Evolutionary conservation across 1,140 invertebrate genomes (phyloP).

Genomic region (Anoplophora glabripennis): DNA sequence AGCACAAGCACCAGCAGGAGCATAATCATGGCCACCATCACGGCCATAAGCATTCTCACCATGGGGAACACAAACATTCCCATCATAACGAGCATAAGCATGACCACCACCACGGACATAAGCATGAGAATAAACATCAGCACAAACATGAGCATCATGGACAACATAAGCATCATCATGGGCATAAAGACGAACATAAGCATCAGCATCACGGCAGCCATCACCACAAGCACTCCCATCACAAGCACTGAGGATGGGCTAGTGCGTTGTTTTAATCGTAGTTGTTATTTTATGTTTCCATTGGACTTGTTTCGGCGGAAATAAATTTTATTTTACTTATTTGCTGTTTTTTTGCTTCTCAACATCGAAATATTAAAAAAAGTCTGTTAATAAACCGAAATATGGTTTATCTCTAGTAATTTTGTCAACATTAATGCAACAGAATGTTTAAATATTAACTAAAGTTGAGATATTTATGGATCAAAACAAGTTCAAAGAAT

Average conservation of each 20-base stretch:
- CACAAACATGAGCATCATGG: slow-evolving; percentile 17
- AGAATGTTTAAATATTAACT: no score
- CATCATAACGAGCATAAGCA: slow-evolving; percentile 28
- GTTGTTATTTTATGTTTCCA: no score
- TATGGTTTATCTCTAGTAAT: no score
- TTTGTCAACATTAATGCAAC: no score
- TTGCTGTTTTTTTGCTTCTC: no score
- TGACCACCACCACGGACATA: slow-evolving; percentile 26
- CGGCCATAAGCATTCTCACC: slow-evolving; percentile 17
- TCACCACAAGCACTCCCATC: slow-evolving; percentile 3
- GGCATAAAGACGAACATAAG: slow-evolving; percentile 11
- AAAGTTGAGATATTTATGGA: no score
- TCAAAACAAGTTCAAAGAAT: no score
- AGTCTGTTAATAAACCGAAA: no score
- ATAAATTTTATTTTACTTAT: no score
- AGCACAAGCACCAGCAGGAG: slow-evolving; percentile 1
- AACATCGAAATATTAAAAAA: no score
- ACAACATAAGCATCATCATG: neutral
- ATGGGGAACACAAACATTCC: slow-evolving; percentile 19
- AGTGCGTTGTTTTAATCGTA: no score
- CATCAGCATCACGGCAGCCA: slow-evolving; percentile 8
- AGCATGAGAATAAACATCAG: slow-evolving; percentile 20
- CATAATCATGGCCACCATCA: slow-evolving; percentile 21
- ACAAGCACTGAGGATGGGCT: neutral
- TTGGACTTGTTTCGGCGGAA: no score